Evolutionary conservation across 2,888 invertebrate genomes (phyloP).

Genomic region (Exocentrus adspersus): DNA sequence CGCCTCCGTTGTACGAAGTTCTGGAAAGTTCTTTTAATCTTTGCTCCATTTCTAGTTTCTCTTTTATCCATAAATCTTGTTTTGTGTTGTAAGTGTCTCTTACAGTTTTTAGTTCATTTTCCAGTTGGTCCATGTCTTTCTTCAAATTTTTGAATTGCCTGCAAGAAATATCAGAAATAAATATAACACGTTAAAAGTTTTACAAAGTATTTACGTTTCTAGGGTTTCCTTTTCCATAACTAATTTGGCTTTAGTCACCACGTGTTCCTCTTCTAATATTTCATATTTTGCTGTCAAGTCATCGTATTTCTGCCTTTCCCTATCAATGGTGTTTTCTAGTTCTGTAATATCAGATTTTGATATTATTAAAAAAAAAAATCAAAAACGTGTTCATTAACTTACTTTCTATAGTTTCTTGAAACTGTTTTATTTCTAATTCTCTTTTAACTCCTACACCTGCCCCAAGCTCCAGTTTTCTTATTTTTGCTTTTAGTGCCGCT

Average conservation of each 20-base stretch:
- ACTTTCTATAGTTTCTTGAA: slow-evolving; percentile 76
- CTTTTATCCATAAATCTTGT: slow-evolving; percentile 77
- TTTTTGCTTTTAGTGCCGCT: slow-evolving; percentile 78
- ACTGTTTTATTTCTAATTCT: slow-evolving; percentile 74
- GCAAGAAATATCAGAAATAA: slow-evolving; percentile 44
- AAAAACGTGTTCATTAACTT: slow-evolving; percentile 56
- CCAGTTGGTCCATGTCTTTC: slow-evolving; percentile 70
- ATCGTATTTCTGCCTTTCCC: slow-evolving; percentile 78
- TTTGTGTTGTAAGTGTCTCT: slow-evolving; percentile 73
- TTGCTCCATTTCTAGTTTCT: slow-evolving; percentile 75
- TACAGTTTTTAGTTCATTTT: slow-evolving; percentile 72
- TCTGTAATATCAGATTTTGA: too few relatives aligned
- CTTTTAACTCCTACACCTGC: slow-evolving; percentile 72
- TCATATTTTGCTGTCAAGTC: slow-evolving; percentile 86
- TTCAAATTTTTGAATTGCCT: slow-evolving; percentile 72
- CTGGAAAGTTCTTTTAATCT: slow-evolving; percentile 62
- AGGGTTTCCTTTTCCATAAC: slow-evolving; percentile 85
- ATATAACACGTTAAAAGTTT: too few relatives aligned
- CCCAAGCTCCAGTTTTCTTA: slow-evolving; percentile 72
- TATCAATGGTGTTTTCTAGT: slow-evolving; percentile 73
- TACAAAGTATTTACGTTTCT: slow-evolving; percentile 67
- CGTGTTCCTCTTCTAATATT: slow-evolving; percentile 84
- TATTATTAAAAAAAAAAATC: slow-evolving; percentile 49
- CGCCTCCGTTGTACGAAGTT: slow-evolving; percentile 46
- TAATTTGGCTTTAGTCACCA: slow-evolving; percentile 82